Percentiles rank a stretch among this genome's conserved stretches.
Evolutionary conservation across 2,888 invertebrate genomes (phyloP).

Genomic region (Hybos culiciformis): DNA sequence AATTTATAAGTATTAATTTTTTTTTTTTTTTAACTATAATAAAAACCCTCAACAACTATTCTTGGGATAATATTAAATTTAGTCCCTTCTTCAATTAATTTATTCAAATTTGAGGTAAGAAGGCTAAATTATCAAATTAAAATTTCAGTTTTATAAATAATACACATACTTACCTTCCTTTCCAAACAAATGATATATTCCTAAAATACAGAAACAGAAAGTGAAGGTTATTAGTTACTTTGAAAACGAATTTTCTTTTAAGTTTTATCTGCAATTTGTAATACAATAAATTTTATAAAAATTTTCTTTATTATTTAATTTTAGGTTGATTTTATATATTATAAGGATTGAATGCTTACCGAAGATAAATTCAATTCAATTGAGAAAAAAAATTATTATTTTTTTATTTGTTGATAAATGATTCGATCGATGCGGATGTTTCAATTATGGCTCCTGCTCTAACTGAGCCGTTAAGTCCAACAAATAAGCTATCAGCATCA

Average conservation of each 20-base stretch:
- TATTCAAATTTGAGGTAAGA: too few relatives aligned
- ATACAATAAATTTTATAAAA: neutral
- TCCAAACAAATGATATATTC: neutral
- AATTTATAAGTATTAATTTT: too few relatives aligned
- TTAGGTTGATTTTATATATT: neutral
- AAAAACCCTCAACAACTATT: too few relatives aligned
- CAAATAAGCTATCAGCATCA: constrained; percentile 31
- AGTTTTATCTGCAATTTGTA: neutral
- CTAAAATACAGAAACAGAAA: neutral
- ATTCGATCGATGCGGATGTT: constrained; percentile 21
- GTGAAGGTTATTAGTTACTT: neutral
- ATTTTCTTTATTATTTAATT: neutral
- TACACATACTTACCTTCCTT: too few relatives aligned
- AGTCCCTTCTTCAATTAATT: too few relatives aligned
- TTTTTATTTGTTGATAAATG: constrained; percentile 9
- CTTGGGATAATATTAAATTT: too few relatives aligned
- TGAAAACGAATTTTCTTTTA: neutral
- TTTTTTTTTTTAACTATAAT: too few relatives aligned
- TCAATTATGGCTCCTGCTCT: constrained; percentile 90
- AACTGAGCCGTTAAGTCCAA: constrained; percentile 51
- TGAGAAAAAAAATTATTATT: neutral
- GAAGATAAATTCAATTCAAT: too few relatives aligned
- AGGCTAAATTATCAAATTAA: too few relatives aligned
- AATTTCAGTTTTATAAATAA: too few relatives aligned
- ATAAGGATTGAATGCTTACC: too few relatives aligned